Conservation (phyloP, 2,797 vertebrate species). For the Australoheros facetus region DNA sequence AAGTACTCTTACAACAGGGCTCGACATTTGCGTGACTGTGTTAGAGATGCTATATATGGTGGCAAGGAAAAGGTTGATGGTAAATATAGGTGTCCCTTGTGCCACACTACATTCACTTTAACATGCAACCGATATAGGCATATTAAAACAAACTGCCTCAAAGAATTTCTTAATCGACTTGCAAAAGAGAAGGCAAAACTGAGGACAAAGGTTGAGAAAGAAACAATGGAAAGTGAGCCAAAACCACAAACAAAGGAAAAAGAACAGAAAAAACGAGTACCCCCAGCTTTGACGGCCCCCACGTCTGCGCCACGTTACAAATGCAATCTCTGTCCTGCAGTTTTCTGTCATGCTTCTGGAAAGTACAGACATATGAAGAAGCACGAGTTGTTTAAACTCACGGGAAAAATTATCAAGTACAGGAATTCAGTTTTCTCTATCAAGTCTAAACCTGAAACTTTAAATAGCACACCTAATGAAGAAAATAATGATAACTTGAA, state of each 20-base stretch:
- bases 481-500: conserved; percentile 5
- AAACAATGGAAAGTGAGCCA: neutral
- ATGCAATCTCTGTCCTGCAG: conserved; percentile 77
- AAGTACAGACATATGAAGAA: conserved; percentile 80
- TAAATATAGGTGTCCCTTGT: conserved; percentile 79
- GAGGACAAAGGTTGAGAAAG: neutral
- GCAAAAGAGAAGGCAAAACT: conserved; percentile 26
- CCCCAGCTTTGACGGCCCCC: neutral
- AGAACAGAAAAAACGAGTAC: conserved; percentile 21
- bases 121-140: conserved; percentile 76
- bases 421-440: conserved; percentile 46
- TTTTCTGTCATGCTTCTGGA: conserved; percentile 75
- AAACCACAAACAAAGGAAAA: conserved; percentile 26
- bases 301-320: conserved; percentile 40
- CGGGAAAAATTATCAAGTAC: conserved; percentile 65
- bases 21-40: conserved; percentile 80
- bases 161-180: conserved; percentile 54
- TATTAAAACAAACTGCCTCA: conserved; percentile 72
- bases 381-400: conserved; percentile 72
- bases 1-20: conserved; percentile 78
- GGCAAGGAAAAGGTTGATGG: conserved; percentile 60
- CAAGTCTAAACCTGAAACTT: conserved; percentile 6
- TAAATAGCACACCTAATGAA: conserved; percentile 3
- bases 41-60: conserved; percentile 50
- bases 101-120: conserved; percentile 65